Conservation (phyloP, 2,797 vertebrate species). For the Parambassis ranga region DNA sequence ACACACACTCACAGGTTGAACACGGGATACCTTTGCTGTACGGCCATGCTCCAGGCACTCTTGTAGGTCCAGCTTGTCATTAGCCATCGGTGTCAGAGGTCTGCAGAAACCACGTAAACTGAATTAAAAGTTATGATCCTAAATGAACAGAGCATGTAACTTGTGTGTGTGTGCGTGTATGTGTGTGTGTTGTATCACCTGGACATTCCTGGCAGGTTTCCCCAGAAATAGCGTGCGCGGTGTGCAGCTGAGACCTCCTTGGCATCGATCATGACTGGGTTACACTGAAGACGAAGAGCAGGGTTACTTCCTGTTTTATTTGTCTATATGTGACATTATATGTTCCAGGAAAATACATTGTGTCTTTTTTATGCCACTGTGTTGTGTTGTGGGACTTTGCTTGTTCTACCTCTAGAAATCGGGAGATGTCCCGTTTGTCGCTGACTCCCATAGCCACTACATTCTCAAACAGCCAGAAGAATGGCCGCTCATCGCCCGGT, state of each 20-base stretch:
- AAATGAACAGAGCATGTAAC: no score
- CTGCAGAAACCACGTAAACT: conserved; percentile 49
- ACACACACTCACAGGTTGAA: neutral
- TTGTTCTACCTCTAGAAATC: conserved; percentile 88
- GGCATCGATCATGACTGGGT: conserved; percentile 93
- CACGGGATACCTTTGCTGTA: conserved; percentile 90
- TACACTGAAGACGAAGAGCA: conserved; percentile 80
- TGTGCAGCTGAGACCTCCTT: conserved; percentile 93
- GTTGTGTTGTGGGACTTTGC: neutral
- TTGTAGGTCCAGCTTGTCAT: conserved; percentile 89
- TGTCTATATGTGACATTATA: no score
- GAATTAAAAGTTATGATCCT: neutral
- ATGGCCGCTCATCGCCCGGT: conserved; percentile 87
- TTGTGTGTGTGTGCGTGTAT: neutral
- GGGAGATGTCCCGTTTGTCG: conserved; percentile 94
- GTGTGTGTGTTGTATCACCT: conserved; percentile 74
- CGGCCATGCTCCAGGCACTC: conserved; percentile 91
- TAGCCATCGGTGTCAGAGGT: conserved; percentile 84
- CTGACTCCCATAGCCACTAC: conserved; percentile 96
- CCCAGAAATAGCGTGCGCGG: conserved; percentile 93
- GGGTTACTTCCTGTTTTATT: neutral
- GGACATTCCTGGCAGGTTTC: conserved; percentile 95
- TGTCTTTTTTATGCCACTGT: no score
- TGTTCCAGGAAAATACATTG: no score
- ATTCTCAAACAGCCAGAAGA: conserved; percentile 98